Percentiles rank a stretch among this genome's conserved stretches.
Evolutionary conservation across 2,888 invertebrate species (phyloP).

Genomic region (Ormyrus labotus): DNA sequence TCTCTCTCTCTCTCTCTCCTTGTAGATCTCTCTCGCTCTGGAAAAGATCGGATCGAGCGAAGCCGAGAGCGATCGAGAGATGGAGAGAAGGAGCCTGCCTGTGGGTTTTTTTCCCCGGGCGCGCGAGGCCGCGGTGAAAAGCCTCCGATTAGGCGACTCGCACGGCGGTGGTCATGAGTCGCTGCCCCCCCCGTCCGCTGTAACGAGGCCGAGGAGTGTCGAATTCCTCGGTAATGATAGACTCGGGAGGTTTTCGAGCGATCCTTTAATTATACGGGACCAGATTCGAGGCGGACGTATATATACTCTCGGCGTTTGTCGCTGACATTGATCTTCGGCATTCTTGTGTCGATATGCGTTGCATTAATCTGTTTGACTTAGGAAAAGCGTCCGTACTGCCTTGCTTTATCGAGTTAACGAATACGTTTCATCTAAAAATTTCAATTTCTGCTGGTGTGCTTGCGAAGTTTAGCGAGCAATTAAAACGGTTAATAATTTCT

Average conservation of each 20-base stretch:
- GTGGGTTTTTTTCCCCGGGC: background rate
- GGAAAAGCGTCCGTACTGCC: too few relatives aligned
- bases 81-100: background rate
- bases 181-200: background rate
- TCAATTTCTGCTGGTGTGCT: too few relatives aligned
- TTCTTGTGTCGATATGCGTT: too few relatives aligned
- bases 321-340: too few relatives aligned
- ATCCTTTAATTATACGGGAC: constrained; percentile 36
- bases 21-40: background rate
- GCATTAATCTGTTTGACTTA: too few relatives aligned
- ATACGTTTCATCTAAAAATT: too few relatives aligned
- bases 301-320: too few relatives aligned
- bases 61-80: background rate
- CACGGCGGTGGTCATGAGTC: background rate
- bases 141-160: constrained; percentile 8
- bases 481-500: too few relatives aligned
- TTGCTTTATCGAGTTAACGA: too few relatives aligned
- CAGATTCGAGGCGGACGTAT: too few relatives aligned
- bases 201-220: constrained; percentile 41
- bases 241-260: constrained; percentile 19
- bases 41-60: constrained; percentile 10
- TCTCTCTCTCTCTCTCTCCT: background rate
- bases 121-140: constrained; percentile 2
- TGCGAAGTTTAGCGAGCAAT: too few relatives aligned
- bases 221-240: constrained; percentile 33